Evolutionary conservation across 2,888 invertebrate genomes (phyloP).

Genomic region (Phasia obesa): DNA sequence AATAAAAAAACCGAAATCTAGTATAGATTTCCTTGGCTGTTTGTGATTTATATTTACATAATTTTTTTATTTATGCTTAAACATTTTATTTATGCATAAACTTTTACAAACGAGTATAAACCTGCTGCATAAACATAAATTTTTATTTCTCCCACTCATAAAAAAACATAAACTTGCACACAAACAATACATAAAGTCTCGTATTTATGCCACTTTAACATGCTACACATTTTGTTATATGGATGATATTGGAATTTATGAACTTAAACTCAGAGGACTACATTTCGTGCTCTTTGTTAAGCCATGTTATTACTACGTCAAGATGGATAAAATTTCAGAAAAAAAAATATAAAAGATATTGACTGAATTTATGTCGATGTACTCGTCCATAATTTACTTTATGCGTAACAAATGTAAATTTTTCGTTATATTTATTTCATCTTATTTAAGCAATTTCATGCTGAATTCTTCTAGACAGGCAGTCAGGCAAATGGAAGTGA

Average conservation of each 20-base stretch:
- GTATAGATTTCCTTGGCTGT: too few relatives aligned
- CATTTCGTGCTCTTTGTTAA: neutral
- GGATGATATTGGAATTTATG: constrained; percentile 46
- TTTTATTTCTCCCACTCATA: too few relatives aligned
- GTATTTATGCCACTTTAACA: neutral
- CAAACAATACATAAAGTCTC: neutral
- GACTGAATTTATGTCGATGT: constrained; percentile 27
- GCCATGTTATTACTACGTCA: constrained; percentile 1
- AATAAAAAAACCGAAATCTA: too few relatives aligned
- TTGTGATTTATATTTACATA: too few relatives aligned
- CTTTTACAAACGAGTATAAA: neutral
- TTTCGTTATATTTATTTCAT: constrained; percentile 11
- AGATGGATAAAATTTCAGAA: neutral
- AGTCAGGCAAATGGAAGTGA: neutral
- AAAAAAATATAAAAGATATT: constrained; percentile 1
- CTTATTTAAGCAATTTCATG: constrained; percentile 24
- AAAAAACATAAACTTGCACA: too few relatives aligned
- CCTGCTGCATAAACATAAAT: too few relatives aligned
- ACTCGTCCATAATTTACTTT: constrained; percentile 42
- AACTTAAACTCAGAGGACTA: constrained; percentile 7
- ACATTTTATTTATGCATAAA: constrained; percentile 21
- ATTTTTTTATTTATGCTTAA: too few relatives aligned
- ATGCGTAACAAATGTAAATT: constrained; percentile 32
- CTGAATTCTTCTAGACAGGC: constrained; percentile 12
- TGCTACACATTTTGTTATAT: constrained; percentile 7